These are phyloP conservation scores for Rhyacophila evoluta DNA, from an alignment of 2,888 invertebrate genomes.

Conservation along the genomic window DNA sequence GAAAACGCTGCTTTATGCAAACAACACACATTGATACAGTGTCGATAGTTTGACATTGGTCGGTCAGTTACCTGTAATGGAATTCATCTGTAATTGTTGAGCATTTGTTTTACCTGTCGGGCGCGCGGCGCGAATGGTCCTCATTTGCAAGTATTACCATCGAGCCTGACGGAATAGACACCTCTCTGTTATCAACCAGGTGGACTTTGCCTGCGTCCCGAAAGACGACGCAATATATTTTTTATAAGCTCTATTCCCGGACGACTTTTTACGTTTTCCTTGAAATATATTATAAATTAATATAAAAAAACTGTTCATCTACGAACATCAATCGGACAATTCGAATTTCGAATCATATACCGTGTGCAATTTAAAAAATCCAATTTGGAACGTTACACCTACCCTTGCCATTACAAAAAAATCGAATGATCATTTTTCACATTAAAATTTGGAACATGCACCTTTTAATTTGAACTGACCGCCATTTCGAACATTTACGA, in stretches of 20 bases:
- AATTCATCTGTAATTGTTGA: constrained; percentile 36
- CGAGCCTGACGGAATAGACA: not conserved
- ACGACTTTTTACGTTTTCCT: not conserved
- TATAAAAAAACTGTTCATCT: no score
- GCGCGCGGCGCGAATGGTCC: not conserved
- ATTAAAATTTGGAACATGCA: no score
- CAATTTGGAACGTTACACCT: no score
- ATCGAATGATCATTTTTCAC: no score
- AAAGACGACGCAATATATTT: not conserved
- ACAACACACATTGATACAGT: not conserved
- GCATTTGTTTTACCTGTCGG: constrained; percentile 39
- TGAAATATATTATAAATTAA: no score
- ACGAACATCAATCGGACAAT: no score
- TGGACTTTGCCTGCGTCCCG: not conserved
- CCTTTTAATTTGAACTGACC: no score
- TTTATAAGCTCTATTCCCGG: not conserved
- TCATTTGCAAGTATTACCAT: constrained; percentile 15
- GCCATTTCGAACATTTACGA: no score
- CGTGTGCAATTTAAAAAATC: no score
- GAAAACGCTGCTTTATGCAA: not conserved
- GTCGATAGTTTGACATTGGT: constrained; percentile 33
- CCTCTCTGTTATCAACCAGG: not conserved
- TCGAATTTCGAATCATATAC: no score
- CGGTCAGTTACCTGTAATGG: constrained; percentile 37
- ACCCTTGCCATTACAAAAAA: no score